Percentiles rank a stretch among this genome's conserved stretches.
Conservation (phyloP, 1,140 invertebrate species). For the Drosophila santomea region DNA sequence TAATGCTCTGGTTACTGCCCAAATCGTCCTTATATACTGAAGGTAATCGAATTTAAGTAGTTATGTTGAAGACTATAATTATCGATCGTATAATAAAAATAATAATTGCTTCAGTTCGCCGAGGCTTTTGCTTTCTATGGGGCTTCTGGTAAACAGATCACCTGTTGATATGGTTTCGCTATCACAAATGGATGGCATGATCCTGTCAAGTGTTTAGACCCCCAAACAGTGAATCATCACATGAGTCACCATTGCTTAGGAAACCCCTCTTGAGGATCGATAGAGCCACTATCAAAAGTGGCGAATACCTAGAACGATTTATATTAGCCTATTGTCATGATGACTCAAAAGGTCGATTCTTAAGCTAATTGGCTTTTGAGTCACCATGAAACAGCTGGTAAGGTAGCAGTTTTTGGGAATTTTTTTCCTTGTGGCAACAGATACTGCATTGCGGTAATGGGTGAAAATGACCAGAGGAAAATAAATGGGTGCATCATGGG, state of each 20-base stretch:
- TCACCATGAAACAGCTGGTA: conserved; percentile 35
- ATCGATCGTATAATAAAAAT: no score
- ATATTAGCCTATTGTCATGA: conserved; percentile 21
- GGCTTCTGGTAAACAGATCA: conserved; percentile 5
- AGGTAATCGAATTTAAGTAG: no score
- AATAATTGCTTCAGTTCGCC: no score
- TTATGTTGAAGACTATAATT: no score
- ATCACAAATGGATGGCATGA: conserved; percentile 10
- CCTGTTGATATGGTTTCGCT: conserved; percentile 5
- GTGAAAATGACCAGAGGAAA: conserved; percentile 15
- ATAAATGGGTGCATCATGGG: conserved; percentile 16
- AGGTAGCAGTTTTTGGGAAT: neutral
- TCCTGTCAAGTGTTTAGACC: conserved; percentile 25
- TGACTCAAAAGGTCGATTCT: conserved; percentile 43
- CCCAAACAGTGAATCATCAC: conserved; percentile 35
- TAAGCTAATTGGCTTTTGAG: conserved; percentile 26
- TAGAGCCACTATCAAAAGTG: conserved; percentile 43
- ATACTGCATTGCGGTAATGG: conserved; percentile 21
- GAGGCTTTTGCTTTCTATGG: neutral
- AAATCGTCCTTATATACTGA: no score
- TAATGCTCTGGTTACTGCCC: no score
- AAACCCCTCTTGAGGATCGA: conserved; percentile 56
- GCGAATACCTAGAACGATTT: conserved; percentile 35
- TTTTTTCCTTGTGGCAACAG: neutral
- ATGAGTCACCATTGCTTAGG: conserved; percentile 56